Conservation (phyloP, 23 tunicate genomes). For the Halocynthia roretzi region DNA sequence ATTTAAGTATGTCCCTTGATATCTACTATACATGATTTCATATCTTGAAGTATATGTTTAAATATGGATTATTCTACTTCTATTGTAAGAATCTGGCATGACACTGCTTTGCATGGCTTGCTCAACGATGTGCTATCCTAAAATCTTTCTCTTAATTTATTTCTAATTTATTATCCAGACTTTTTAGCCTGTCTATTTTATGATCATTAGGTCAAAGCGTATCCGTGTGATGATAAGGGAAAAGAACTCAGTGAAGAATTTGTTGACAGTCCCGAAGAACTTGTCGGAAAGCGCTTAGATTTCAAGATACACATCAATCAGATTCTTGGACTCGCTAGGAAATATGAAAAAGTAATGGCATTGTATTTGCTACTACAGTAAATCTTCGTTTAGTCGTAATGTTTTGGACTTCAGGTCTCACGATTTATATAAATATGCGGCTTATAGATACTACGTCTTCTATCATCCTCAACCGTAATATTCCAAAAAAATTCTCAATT, state of each 20-base stretch:
- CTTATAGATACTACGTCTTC: too few species aligned
- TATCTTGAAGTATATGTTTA: too few species aligned
- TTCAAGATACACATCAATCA: slow-evolving; percentile 57
- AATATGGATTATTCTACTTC: too few species aligned
- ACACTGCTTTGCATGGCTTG: too few species aligned
- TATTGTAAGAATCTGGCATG: too few species aligned
- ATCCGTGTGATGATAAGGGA: slow-evolving; percentile 43
- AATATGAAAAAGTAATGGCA: slow-evolving; percentile 36
- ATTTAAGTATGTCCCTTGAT: too few species aligned
- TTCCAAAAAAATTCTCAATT: too few species aligned
- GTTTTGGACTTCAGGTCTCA: neutral
- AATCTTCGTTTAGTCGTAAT: neutral
- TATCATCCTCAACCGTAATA: too few species aligned
- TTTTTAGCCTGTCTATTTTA: neutral
- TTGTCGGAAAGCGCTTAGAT: slow-evolving; percentile 27
- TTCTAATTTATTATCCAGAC: neutral
- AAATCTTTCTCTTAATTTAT: neutral
- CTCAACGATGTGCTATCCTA: neutral
- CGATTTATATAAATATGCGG: neutral
- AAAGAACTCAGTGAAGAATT: slow-evolving; percentile 22
- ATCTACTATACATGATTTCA: too few species aligned
- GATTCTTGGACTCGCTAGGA: slow-evolving; percentile 41
- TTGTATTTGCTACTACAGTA: neutral
- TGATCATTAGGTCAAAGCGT: slow-evolving; percentile 3
- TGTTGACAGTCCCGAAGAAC: slow-evolving; percentile 60